These are phyloP conservation scores for Anoplius nigerrimus DNA, from an alignment of 2,888 invertebrate genomes.

Conservation along the genomic window DNA sequence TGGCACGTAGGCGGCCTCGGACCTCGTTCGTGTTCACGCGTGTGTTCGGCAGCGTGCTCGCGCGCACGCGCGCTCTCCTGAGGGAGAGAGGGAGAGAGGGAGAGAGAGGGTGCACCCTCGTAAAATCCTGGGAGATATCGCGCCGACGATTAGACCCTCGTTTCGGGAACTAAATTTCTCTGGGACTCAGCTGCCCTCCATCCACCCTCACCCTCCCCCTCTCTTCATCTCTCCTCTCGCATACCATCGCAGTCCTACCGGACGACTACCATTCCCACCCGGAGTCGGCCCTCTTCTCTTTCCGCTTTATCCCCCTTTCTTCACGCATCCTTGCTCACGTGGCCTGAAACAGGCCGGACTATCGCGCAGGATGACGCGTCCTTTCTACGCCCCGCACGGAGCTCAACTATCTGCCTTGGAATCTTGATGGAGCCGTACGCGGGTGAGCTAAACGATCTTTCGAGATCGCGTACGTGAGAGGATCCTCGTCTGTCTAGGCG, in stretches of 20 bases:
- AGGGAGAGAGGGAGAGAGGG: no score
- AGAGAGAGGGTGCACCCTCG: constrained; percentile 50
- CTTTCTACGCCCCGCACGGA: no score
- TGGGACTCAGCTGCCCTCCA: constrained; percentile 30
- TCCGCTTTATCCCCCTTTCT: constrained; percentile 1
- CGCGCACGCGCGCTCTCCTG: constrained; percentile 24
- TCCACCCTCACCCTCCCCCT: constrained; percentile 5
- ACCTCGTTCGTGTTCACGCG: constrained; percentile 13
- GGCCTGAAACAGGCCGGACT: no score
- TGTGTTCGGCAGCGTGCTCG: constrained; percentile 7
- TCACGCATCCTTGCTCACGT: constrained; percentile 1
- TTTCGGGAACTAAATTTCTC: constrained; percentile 61
- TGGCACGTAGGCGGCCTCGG: constrained; percentile 40
- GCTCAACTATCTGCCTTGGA: no score
- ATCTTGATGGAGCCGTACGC: no score
- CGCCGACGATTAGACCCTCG: constrained; percentile 66
- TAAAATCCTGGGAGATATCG: constrained; percentile 66
- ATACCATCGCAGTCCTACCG: no score
- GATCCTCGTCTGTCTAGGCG: no score
- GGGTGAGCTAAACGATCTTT: no score
- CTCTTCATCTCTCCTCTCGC: constrained; percentile 4
- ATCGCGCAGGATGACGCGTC: no score
- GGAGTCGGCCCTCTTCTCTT: background rate
- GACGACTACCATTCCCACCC: constrained; percentile 3
- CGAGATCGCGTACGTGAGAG: no score